Percentiles rank a stretch among this genome's conserved stretches.
phyloP scores from a whole-genome alignment of 2,113 vertebrate genomes.

The Lota lota region DNA sequence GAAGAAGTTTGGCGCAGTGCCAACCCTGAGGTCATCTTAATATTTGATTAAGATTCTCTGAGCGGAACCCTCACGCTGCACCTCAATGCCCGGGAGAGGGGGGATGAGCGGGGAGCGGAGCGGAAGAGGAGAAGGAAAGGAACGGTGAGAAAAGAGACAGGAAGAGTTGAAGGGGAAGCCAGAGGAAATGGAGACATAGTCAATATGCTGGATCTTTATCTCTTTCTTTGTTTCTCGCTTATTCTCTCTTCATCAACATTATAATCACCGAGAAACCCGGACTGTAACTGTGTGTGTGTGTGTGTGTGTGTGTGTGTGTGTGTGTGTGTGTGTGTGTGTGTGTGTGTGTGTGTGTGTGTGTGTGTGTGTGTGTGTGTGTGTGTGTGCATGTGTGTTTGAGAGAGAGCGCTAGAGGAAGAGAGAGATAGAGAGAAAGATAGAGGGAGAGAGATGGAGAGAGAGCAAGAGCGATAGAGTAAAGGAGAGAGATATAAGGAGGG shows the following conservation, averaged over 20 bases:
- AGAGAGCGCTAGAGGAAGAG: slow-evolving; percentile 9
- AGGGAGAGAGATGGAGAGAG: slow-evolving; percentile 12
- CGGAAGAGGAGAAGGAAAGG: not conserved
- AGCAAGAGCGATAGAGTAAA: slow-evolving; percentile 3
- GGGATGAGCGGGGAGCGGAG: too few relatives aligned
- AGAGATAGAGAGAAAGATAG: slow-evolving; percentile 23
- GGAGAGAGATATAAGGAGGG: not conserved
- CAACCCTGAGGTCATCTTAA: slow-evolving; percentile 59
- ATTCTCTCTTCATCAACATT: too few relatives aligned
- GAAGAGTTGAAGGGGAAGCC: too few relatives aligned
- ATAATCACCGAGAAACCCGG: too few relatives aligned
- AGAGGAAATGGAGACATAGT: too few relatives aligned
- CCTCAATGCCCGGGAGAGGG: not conserved
- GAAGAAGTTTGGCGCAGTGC: slow-evolving; percentile 23
- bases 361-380: too few relatives aligned
- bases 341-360: too few relatives aligned
- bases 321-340: too few relatives aligned
- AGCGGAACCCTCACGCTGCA: slow-evolving; percentile 26
- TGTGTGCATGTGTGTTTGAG: slow-evolving; percentile 15
- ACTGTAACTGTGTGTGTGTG: too few relatives aligned
- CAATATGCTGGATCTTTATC: too few relatives aligned
- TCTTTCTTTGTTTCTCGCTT: too few relatives aligned
- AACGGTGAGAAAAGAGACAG: not conserved
- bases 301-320: too few relatives aligned
- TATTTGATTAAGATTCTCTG: slow-evolving; percentile 45